These are phyloP conservation scores for Turdus rufiventris DNA, from an alignment of 2,113 vertebrate species.

Conservation along the genomic window DNA sequence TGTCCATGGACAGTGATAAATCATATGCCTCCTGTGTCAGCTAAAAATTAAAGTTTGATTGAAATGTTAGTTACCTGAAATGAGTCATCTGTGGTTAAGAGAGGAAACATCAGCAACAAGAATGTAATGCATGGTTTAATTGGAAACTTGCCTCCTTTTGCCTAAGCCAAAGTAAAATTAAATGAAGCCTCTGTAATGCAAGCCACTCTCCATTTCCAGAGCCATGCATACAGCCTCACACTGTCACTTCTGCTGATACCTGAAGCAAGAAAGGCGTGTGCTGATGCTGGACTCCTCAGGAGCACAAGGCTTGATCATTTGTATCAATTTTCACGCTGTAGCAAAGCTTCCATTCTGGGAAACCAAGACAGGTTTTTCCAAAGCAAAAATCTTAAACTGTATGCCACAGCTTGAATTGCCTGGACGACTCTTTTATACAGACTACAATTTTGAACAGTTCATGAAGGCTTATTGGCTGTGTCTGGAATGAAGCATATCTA, in stretches of 20 bases:
- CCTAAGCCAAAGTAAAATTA: background rate
- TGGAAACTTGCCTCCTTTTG: background rate
- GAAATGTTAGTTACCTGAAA: background rate
- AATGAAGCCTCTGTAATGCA: background rate
- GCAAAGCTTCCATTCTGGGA: background rate
- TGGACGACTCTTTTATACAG: background rate
- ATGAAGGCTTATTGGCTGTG: background rate
- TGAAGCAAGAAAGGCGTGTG: background rate
- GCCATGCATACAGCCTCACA: background rate
- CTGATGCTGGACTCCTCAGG: background rate
- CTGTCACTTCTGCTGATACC: background rate
- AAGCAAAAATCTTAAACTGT: background rate
- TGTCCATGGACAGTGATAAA: background rate
- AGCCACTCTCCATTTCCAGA: background rate
- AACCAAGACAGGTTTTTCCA: background rate
- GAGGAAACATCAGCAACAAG: background rate
- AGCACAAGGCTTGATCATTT: background rate
- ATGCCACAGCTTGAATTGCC: background rate
- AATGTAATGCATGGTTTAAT: background rate
- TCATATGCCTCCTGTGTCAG: background rate
- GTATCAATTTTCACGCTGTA: background rate
- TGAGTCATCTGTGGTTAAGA: background rate
- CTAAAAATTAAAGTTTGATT: slow-evolving; percentile 6
- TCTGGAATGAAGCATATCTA: background rate
- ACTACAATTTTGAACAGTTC: background rate